Percentiles rank a stretch among this genome's conserved stretches.
Evolutionary conservation across 2,797 vertebrate species (phyloP).

Genomic region (Manis crassicaudata): DNA sequence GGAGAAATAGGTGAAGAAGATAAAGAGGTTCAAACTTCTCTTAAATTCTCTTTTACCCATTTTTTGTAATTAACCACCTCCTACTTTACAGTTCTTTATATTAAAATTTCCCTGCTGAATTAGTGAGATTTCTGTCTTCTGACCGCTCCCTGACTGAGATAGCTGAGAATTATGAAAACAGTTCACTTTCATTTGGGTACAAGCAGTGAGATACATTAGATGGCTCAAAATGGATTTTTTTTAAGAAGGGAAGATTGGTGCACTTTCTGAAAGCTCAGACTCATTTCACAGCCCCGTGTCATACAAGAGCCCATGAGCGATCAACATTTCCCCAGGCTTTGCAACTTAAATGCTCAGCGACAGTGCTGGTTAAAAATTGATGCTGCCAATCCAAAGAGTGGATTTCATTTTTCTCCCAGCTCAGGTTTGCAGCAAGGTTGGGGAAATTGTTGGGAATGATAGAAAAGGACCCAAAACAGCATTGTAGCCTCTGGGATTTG

Average conservation of each 20-base stretch:
- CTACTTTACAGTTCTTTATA: neutral
- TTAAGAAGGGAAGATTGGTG: constrained; percentile 52
- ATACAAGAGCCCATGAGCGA: neutral
- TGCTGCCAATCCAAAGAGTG: constrained; percentile 65
- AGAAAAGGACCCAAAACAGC: constrained; percentile 52
- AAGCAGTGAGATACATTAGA: constrained; percentile 58
- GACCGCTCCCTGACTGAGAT: neutral
- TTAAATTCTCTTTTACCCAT: neutral
- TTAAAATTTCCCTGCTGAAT: neutral
- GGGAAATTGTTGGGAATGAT: constrained; percentile 66
- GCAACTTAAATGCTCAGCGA: constrained; percentile 68
- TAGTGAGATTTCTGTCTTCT: neutral
- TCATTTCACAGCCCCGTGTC: constrained; percentile 19
- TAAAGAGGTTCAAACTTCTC: too few relatives aligned
- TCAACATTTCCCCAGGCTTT: constrained; percentile 31
- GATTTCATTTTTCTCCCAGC: constrained; percentile 61
- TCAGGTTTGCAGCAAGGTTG: constrained; percentile 75
- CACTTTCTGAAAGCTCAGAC: constrained; percentile 43
- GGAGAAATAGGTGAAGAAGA: too few relatives aligned
- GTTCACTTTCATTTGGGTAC: constrained; percentile 55
- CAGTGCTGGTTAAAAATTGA: constrained; percentile 82
- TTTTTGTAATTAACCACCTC: neutral
- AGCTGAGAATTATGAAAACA: constrained; percentile 63
- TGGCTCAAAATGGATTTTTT: constrained; percentile 27
- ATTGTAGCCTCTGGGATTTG: constrained; percentile 48